Evolutionary conservation across 2,888 invertebrate species (phyloP).

Genomic region (Eurois occulta): DNA sequence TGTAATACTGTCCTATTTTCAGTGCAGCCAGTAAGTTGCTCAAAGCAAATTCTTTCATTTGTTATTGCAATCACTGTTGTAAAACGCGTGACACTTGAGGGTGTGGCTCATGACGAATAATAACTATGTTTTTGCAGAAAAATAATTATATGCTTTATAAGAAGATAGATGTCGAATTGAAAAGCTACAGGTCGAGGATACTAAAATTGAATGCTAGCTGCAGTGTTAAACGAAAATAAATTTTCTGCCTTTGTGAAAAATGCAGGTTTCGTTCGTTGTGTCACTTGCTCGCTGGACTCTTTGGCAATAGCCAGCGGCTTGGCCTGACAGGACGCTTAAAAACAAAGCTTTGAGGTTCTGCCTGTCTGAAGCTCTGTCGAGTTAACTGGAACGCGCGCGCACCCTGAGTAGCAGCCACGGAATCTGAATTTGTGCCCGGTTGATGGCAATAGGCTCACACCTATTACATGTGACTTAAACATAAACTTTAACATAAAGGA

Average conservation of each 20-base stretch:
- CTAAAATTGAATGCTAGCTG: not conserved
- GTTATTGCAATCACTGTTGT: not conserved
- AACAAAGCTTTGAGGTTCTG: conserved; percentile 25
- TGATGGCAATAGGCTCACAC: too few species aligned
- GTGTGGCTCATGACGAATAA: not conserved
- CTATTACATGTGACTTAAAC: too few species aligned
- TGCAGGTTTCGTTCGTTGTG: not conserved
- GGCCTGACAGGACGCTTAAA: not conserved
- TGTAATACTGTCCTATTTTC: not conserved
- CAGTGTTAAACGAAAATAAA: not conserved
- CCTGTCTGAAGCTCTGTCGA: too few species aligned
- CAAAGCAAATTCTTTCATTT: not conserved
- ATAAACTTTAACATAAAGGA: too few species aligned
- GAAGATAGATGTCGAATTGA: not conserved
- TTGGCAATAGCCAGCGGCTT: conserved; percentile 1
- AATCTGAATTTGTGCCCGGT: too few species aligned
- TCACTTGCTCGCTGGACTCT: not conserved
- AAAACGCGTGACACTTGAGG: not conserved
- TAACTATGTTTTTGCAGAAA: not conserved
- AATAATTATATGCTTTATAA: not conserved
- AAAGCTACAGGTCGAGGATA: not conserved
- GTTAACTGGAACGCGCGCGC: conserved; percentile 15
- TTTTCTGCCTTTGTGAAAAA: not conserved
- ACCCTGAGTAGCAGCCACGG: too few species aligned
- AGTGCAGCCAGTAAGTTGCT: not conserved